Conservation (phyloP, 2,113 vertebrate genomes). For the Nicator chloris region DNA sequence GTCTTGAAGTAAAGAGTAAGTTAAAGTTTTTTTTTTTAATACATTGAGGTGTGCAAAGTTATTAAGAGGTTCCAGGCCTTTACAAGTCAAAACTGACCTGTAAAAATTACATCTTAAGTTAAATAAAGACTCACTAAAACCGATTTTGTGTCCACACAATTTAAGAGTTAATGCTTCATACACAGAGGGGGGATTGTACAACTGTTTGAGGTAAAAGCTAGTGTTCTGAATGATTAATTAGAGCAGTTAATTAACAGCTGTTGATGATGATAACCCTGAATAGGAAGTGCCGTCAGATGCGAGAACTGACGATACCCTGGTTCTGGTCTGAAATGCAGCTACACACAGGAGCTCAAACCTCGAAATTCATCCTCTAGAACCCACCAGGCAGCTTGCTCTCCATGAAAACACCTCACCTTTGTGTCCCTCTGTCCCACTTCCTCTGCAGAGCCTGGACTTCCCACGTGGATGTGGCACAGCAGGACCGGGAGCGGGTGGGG, state of each 20-base stretch:
- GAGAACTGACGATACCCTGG: conserved; percentile 85
- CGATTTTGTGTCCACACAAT: rapidly evolving
- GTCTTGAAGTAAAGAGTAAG: neutral
- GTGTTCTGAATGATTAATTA: rapidly evolving
- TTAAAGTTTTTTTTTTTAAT: neutral
- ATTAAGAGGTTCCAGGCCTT: neutral
- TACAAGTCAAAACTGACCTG: neutral
- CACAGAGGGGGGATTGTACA: rapidly evolving
- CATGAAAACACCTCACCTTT: rapidly evolving
- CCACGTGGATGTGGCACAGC: rapidly evolving
- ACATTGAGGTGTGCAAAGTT: rapidly evolving
- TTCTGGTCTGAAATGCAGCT: conserved; percentile 63
- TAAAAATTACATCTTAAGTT: rapidly evolving
- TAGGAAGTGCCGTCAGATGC: conserved; percentile 97
- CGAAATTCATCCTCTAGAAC: rapidly evolving
- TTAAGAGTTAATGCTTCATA: neutral
- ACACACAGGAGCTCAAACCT: neutral
- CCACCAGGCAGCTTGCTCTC: rapidly evolving
- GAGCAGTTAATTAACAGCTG: neutral
- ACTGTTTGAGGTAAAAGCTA: neutral
- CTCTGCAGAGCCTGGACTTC: neutral
- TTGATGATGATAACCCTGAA: conserved; percentile 83
- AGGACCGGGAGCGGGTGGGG: neutral
- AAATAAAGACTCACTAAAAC: neutral
- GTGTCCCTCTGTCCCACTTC: neutral